phyloP scores from a whole-genome alignment of 2,888 invertebrate species.

The Drosophila rubida region DNA sequence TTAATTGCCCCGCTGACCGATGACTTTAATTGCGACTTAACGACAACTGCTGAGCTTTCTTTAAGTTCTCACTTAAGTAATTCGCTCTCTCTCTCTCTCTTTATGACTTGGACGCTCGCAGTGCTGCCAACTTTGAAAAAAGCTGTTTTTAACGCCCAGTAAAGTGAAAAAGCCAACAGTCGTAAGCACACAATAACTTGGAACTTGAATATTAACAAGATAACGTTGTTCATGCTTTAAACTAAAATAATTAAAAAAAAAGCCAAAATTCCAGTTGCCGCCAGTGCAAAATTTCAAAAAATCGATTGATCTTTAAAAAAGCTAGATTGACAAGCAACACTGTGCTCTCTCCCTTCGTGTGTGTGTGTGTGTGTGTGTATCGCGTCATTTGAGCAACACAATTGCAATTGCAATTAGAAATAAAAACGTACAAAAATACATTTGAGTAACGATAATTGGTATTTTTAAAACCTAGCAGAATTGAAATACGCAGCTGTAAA shows the following conservation, averaged over 20 bases:
- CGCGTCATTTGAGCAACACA: constrained; percentile 34
- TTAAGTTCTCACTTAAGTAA: constrained; percentile 14
- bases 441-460: constrained; percentile 11
- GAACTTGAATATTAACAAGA: not conserved
- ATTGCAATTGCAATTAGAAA: constrained; percentile 46
- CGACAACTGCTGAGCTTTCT: constrained; percentile 28
- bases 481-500: constrained; percentile 41
- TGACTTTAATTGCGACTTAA: constrained; percentile 39
- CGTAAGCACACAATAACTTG: not conserved
- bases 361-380: not conserved
- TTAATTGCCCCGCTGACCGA: constrained; percentile 27
- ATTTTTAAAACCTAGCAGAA: constrained; percentile 35
- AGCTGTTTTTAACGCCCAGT: not conserved
- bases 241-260: no score
- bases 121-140: not conserved
- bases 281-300: no score
- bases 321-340: not conserved
- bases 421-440: not conserved
- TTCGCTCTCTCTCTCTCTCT: not conserved
- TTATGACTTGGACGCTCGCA: not conserved
- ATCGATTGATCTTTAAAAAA: not conserved
- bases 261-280: no score
- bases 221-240: no score
- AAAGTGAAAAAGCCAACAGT: not conserved
- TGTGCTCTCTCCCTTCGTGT: not conserved